Conservation (phyloP, 2,797 vertebrate species). For the Platyrinchus mystaceus region DNA sequence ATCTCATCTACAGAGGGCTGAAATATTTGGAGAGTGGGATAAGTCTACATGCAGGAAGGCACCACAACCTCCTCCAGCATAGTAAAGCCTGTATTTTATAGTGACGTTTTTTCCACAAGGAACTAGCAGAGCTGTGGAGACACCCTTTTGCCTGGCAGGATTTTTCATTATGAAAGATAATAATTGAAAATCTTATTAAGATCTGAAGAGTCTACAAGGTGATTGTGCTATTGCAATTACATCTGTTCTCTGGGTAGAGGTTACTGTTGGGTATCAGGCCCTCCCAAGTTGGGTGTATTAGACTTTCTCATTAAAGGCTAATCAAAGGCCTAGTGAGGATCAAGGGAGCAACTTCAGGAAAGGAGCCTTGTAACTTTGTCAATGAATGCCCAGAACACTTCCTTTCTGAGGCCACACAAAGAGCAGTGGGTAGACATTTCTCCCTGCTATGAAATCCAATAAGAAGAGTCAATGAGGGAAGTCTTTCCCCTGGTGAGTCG, state of each 20-base stretch:
- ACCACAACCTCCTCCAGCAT: not conserved
- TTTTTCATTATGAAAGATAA: slow-evolving; percentile 44
- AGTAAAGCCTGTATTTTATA: not conserved
- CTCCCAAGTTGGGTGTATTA: not conserved
- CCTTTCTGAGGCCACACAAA: not conserved
- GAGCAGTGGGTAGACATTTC: not conserved
- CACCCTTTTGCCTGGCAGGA: not conserved
- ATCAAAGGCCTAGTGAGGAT: not conserved
- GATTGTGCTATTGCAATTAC: slow-evolving; percentile 16
- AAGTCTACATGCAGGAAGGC: rapidly evolving
- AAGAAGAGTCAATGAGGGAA: not conserved
- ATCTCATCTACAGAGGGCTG: not conserved
- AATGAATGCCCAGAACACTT: not conserved
- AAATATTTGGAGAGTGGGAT: not conserved
- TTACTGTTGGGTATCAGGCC: not conserved
- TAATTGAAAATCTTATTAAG: slow-evolving; percentile 58
- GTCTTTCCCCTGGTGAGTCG: rapidly evolving
- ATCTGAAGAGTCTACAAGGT: slow-evolving; percentile 25
- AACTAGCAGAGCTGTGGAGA: not conserved
- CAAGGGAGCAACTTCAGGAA: not conserved
- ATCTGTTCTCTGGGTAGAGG: not conserved
- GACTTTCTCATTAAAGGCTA: not conserved
- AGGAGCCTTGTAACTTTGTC: not conserved
- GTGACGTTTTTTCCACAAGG: not conserved
- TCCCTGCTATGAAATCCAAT: not conserved